Conservation (phyloP, 2,888 invertebrate genomes). For the Meloe dianella region DNA sequence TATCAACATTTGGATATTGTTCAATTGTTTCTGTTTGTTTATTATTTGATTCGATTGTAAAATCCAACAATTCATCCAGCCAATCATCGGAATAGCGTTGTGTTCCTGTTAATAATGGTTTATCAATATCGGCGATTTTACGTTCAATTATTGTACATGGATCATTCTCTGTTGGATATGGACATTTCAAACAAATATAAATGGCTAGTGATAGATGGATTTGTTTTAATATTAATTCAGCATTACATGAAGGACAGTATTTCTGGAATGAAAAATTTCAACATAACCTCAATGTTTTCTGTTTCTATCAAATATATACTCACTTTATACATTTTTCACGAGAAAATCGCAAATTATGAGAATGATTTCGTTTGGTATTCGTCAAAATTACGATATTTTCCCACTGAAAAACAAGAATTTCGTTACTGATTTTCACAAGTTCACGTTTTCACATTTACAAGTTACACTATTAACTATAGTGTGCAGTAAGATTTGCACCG, state of each 20-base stretch:
- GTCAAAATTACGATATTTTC: no score
- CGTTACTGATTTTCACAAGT: no score
- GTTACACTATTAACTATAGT: no score
- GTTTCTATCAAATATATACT: neutral
- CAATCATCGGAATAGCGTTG: conserved; percentile 15
- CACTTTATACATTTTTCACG: neutral
- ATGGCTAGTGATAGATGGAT: conserved; percentile 39
- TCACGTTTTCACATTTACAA: no score
- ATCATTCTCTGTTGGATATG: conserved; percentile 38
- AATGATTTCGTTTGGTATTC: no score
- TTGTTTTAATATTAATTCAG: conserved; percentile 36
- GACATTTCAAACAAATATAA: conserved; percentile 41
- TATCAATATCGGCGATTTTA: conserved; percentile 35
- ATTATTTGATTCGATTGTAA: neutral
- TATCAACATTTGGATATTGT: neutral
- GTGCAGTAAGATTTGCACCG: no score
- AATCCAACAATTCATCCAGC: conserved; percentile 15
- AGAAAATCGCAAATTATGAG: no score
- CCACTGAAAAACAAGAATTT: no score
- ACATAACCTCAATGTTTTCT: neutral
- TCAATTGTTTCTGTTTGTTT: neutral
- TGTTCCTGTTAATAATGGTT: conserved; percentile 2
- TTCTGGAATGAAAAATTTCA: conserved; percentile 16
- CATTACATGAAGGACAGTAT: conserved; percentile 39
- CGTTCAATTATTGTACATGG: conserved; percentile 37